Base-by-base conservation (phyloP, 1,140 invertebrate genomes). In the Papilio polytes region DNA sequence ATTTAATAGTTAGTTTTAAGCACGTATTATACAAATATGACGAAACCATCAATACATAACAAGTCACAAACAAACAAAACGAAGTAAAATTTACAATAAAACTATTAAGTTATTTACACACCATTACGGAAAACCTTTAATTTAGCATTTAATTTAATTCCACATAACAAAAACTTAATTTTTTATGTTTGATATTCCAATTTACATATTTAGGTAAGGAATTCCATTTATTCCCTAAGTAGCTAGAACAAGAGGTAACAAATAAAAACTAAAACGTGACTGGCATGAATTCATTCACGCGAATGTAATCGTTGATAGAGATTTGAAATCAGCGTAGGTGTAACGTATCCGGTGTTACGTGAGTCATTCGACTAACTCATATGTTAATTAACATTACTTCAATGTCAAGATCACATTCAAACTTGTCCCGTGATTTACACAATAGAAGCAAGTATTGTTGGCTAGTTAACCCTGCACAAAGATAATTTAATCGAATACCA, bases 361-460 rank as follows among this genome's bases (percentile, higher is more conserved):
- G 89, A 90, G 63, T 91, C 89, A 90, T 79, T 36, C 63, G 77
- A 56, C 8, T 46, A 76, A 20, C 74, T 48, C n/a, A 80, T 53
- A 81, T 82, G 82, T 82, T 81, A 82, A 84, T 80, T 83, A 51
- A 56, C 53, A 56, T 74, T 80, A 78, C 83, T 84, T 86, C 89
- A 91, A 91, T 89, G 89, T 89, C 89, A 90, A 88, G 88, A 88
- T 82, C 85, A 83, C n/a, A 51, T 48, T 48, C 44, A 56, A n/a
- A 56, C 8, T n/a, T 56, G 15, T 56, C n/a, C 1, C 7, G 22
- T 26, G n/a, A 72, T 20, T 22, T 15, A 26, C 66, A 10, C n/a
- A 26, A 12, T 0, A 31, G 9, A 48, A 48, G 7, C 12, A 48
- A 48, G 12, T 10, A 48, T 48, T 48, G 9, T 48, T 48, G 46